Evolutionary conservation across 2,888 invertebrate genomes (phyloP), one percentile per base, ranked within the genome.

Genomic region (Xestoiulus laeticollis): DNA sequence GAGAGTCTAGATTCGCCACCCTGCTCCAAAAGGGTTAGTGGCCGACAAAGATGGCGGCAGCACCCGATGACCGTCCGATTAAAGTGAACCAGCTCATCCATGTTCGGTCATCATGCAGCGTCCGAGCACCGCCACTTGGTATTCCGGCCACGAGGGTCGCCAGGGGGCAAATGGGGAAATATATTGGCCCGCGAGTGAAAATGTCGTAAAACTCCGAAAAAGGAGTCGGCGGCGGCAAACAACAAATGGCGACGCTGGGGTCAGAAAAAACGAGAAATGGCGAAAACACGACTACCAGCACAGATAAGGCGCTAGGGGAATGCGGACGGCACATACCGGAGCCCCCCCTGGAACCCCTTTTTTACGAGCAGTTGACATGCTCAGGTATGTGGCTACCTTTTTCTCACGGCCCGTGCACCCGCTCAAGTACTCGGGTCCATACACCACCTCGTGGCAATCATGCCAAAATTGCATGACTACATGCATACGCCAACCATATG

Each of bases 251-350:
- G 68, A 68, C 26, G 10, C 68, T 53, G 19, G 53, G 19, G 16
- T 53, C 68, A 12, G 68, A 48, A 68, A 68, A 68, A 68, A 26
- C 10, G 68, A 68, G 26, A 68, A 68, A 68, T 12, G 68, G 68
- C 68, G 68, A 68, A 68, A 68, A 68, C 68, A 68, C 68, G 68
- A 68, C 68, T 68, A 68, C 68, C 68, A 68, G 68, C 68, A 68
- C 68, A 68, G 68, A 68, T 68, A 68, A 68, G 68, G 68, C 68
- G 68, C 68, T 68, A 68, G 68, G 68, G 26, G 68, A 68, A 68
- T 68, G 68, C 68, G 68, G 68, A 68, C 68, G 68, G 68, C 68
- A 12, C 68, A 68, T 68, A 68, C 68, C 68, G 68, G 68, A 68
- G 68, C 8, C 26, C 68, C 68, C 68, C 68, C 26, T 26, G 68